These are phyloP conservation scores for Zele albiditarsus DNA, from an alignment of 2,888 invertebrate species.

Conservation along the genomic window DNA sequence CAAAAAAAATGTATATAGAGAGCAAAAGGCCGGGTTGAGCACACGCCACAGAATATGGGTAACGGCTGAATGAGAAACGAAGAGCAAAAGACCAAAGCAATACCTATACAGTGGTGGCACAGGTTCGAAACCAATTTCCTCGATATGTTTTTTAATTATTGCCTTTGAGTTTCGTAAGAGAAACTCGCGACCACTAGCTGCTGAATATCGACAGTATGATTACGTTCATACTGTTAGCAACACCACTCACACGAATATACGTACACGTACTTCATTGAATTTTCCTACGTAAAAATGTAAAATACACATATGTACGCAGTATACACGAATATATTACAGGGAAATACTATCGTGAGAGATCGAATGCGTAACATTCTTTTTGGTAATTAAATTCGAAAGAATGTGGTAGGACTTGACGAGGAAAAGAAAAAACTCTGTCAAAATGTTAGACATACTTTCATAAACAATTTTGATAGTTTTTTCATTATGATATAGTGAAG, in stretches of 20 bases:
- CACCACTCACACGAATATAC: not conserved
- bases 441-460: no score
- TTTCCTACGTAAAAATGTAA: not conserved
- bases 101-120: conserved; percentile 27
- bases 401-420: no score
- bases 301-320: not conserved
- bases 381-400: no score
- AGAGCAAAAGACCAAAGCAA: conserved; percentile 31
- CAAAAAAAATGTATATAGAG: conserved; percentile 25
- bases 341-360: no score
- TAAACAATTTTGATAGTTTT: no score
- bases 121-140: conserved; percentile 46
- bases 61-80: not conserved
- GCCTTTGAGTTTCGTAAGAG: not conserved
- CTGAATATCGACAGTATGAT: not conserved
- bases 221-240: not conserved
- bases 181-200: not conserved
- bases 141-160: conserved; percentile 38
- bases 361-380: no score
- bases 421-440: no score
- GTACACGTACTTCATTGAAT: not conserved
- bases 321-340: no score
- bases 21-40: not conserved
- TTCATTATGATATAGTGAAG: no score
- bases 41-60: not conserved